Base-by-base conservation (phyloP, 2,113 vertebrate species). In the Silurus glanis region DNA sequence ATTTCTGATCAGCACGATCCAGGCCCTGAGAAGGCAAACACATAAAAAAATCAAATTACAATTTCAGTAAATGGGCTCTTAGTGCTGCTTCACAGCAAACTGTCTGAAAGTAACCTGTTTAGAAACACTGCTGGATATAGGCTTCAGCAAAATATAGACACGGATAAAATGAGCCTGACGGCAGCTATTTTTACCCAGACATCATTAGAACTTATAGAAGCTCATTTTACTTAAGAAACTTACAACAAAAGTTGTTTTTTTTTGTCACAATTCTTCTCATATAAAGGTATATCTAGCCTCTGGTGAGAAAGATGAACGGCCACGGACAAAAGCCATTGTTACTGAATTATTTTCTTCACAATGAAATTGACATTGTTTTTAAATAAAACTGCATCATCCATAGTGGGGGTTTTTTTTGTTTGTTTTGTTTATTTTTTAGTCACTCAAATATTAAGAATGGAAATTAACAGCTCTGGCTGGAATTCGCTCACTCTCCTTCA, bases 401-500 rank as follows among this genome's bases (percentile, higher is more conserved):
- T 28, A 79, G n/a, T n/a, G n/a, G n/a, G 16, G 1, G 2, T 37
- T 59, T 79, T 58, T 37, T 37, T 37, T 37, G 1, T 37, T 37
- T 37, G 37, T 37, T 37, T 37, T 2, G 37, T 37, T 37, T 37
- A 37, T 37, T 37, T 37, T 37, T 37, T 37, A 37, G 55, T 19
- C 53, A 6, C 14, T 25, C 19, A 10, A 45, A 56, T 28, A 14
- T 71, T 83, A 58, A 23, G 17, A 45, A 28, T 58, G 19, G 28
- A 28, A 66, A 58, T 83, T 17, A 23, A 69, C 17, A 37, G 25
- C 64, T 71, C 16, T 55, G 49, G 16, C 47, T 67, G 45, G 21
- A 66, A 82, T 21, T 72, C 37, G 23, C 62, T 82, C 80, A 82
- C 62, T 51, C 53, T 67, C 67, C 47, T 83, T 67, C 23, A 83